A percentile compares a stretch with the other conserved stretches of the same genome.
phyloP scores from a whole-genome alignment of 2,797 vertebrate species.

The Choloepus didactylus region DNA sequence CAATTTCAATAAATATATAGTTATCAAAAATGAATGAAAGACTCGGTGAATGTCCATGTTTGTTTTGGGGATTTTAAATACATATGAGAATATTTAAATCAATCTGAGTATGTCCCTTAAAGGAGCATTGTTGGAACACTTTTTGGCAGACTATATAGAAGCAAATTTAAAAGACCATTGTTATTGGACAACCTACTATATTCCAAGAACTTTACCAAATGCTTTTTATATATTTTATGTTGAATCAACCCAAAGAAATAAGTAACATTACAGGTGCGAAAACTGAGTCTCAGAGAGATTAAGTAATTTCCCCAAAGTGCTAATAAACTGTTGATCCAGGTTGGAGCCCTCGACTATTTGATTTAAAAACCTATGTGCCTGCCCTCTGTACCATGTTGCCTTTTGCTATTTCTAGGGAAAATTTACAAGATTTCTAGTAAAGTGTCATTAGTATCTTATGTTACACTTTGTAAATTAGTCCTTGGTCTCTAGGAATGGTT shows the following conservation, averaged over 20 bases:
- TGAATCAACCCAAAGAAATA: neutral
- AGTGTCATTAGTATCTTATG: neutral
- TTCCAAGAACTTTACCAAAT: neutral
- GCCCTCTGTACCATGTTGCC: neutral
- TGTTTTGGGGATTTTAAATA: constrained; percentile 34
- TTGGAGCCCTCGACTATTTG: neutral
- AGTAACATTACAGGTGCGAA: neutral
- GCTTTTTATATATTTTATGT: neutral
- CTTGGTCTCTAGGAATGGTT: constrained; percentile 6
- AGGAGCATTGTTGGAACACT: neutral
- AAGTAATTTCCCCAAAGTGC: neutral
- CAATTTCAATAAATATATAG: neutral
- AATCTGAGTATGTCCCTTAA: neutral
- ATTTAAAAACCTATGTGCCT: neutral
- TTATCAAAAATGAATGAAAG: constrained; percentile 17
- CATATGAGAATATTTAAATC: neutral
- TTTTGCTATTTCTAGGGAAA: neutral
- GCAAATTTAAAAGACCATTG: neutral
- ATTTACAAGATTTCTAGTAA: neutral
- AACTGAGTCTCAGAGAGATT: neutral
- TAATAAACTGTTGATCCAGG: neutral
- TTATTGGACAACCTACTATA: neutral
- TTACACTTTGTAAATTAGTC: neutral
- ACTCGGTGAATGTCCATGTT: neutral
- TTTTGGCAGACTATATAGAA: neutral